phyloP scores from a whole-genome alignment of 2,113 vertebrate genomes.

The Xyrauchen texanus region DNA sequence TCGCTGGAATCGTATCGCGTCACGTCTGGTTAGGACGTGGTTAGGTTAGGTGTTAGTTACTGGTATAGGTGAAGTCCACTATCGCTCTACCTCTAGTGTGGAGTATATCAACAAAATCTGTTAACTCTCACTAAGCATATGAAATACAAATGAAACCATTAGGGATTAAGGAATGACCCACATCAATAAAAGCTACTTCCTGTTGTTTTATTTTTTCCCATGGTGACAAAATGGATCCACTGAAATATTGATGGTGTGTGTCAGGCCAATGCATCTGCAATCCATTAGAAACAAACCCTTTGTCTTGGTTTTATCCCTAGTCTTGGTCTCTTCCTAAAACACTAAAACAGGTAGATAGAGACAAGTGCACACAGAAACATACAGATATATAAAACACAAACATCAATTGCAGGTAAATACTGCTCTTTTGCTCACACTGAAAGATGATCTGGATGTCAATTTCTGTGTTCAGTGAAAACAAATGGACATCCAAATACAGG shows the following conservation, averaged over 20 bases:
- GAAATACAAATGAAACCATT: background rate
- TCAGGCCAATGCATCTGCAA: slow-evolving; percentile 64
- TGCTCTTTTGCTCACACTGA: background rate
- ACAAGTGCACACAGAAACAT: slow-evolving; percentile 1
- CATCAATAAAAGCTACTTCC: slow-evolving; percentile 67
- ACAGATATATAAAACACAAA: background rate
- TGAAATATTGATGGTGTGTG: slow-evolving; percentile 76
- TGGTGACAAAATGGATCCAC: slow-evolving; percentile 64
- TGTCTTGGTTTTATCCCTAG: slow-evolving; percentile 43
- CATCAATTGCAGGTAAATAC: background rate
- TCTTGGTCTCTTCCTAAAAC: slow-evolving; percentile 17
- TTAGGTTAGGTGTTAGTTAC: too few species aligned
- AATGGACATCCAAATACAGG: background rate
- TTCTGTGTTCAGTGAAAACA: background rate
- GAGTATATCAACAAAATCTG: too few species aligned
- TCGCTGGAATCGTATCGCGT: too few species aligned
- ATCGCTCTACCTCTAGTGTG: too few species aligned
- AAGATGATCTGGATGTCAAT: background rate
- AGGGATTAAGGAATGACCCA: slow-evolving; percentile 56
- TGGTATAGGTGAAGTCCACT: too few species aligned
- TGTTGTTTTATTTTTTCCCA: slow-evolving; percentile 64
- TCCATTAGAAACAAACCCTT: slow-evolving; percentile 66
- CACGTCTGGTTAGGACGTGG: too few species aligned
- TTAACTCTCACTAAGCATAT: too few species aligned
- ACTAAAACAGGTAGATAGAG: background rate